phyloP scores from a whole-genome alignment of 37 sponge, comb jelly and placozoan genomes.

The Mnemiopsis leidyi region DNA sequence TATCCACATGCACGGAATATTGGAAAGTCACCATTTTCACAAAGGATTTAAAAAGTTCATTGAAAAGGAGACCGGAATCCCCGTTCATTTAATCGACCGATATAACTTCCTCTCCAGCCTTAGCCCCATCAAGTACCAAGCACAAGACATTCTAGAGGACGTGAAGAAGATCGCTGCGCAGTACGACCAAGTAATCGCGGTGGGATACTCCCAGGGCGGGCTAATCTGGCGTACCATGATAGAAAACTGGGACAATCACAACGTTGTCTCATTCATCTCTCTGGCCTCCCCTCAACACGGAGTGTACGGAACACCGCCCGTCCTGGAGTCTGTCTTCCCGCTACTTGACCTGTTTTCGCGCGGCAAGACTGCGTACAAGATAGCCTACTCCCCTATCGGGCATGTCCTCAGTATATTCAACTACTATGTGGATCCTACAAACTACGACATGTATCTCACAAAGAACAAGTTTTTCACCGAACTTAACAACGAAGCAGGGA shows the following conservation, averaged over 20 bases:
- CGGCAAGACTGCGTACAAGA: neutral
- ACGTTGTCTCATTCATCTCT: neutral
- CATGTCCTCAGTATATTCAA: neutral
- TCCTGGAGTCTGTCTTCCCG: neutral
- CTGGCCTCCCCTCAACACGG: constrained; percentile 23
- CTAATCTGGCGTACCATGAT: neutral
- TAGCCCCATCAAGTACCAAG: constrained; percentile 35
- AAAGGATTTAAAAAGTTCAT: neutral
- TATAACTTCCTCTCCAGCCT: neutral
- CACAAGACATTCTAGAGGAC: neutral
- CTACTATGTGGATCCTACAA: neutral
- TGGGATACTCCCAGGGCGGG: constrained; percentile 6
- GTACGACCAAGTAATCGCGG: constrained; percentile 9
- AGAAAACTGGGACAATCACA: constrained; percentile 5
- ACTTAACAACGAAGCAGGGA: neutral
- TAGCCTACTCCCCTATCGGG: neutral
- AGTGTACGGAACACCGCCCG: neutral
- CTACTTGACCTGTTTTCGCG: neutral
- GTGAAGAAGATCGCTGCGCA: neutral
- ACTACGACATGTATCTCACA: neutral
- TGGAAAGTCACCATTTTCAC: neutral
- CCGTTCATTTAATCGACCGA: neutral
- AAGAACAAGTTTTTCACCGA: neutral
- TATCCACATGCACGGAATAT: constrained; percentile 6
- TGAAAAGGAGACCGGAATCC: neutral